phyloP scores from a whole-genome alignment of 2,797 vertebrate species.

The Phataginus tricuspis region DNA sequence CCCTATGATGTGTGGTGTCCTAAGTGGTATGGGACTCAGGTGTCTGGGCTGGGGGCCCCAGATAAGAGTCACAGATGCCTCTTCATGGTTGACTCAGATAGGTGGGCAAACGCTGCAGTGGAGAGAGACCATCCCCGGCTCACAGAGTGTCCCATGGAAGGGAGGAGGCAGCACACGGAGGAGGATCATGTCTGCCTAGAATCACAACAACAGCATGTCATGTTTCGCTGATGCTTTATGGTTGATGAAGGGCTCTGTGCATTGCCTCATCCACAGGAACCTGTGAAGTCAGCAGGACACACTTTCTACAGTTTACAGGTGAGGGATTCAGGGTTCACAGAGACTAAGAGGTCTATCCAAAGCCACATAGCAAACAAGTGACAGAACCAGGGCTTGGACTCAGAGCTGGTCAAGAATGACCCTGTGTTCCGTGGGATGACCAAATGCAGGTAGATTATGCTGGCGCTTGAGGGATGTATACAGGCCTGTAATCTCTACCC shows the following conservation, averaged over 20 bases:
- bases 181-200: background rate
- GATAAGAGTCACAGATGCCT: background rate
- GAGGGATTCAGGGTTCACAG: background rate
- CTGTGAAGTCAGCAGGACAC: background rate
- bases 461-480: background rate
- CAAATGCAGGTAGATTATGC: background rate
- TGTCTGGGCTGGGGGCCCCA: background rate
- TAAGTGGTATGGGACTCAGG: background rate
- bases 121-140: background rate
- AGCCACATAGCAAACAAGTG: background rate
- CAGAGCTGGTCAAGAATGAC: background rate
- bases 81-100: background rate
- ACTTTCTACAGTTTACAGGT: background rate
- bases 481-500: no score
- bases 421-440: background rate
- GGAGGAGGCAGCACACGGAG: background rate
- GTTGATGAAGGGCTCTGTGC: background rate
- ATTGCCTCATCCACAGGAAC: constrained; percentile 16
- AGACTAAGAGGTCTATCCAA: background rate
- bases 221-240: background rate
- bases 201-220: background rate
- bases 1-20: background rate
- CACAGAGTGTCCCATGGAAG: background rate
- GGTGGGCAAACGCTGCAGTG: background rate
- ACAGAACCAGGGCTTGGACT: background rate